A percentile compares a stretch with the other conserved stretches of the same genome.
Conservation (phyloP, 2,113 vertebrate species). For the Trochalopteron elliotii region DNA sequence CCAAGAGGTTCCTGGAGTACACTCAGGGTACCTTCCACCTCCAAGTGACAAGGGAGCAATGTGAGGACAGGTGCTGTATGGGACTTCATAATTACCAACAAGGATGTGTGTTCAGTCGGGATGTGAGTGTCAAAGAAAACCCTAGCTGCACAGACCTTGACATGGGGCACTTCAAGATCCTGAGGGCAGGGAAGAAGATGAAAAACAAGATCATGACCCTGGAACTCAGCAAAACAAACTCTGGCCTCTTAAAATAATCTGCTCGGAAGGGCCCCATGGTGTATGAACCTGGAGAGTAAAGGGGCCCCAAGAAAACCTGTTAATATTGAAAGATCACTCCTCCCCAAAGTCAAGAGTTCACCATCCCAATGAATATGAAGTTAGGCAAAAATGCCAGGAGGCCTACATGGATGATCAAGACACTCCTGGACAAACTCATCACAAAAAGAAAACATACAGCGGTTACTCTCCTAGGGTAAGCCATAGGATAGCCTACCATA, state of each 20-base stretch:
- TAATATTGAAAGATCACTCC: not conserved
- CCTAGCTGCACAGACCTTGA: not conserved
- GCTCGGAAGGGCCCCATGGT: not conserved
- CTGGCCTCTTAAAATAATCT: not conserved
- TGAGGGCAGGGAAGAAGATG: not conserved
- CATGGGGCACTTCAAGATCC: not conserved
- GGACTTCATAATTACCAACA: not conserved
- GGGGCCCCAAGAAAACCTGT: not conserved
- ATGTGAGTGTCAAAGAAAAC: not conserved
- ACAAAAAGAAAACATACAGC: not conserved
- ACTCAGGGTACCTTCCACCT: not conserved
- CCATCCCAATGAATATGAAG: not conserved
- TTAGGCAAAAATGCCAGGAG: not conserved
- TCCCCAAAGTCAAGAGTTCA: not conserved
- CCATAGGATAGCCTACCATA: not conserved
- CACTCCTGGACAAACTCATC: not conserved
- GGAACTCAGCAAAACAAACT: not conserved
- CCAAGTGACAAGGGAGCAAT: not conserved
- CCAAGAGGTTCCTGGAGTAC: not conserved
- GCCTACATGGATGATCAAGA: not conserved
- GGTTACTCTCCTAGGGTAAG: not conserved
- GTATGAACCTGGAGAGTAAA: not conserved
- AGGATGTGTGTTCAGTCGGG: accelerated
- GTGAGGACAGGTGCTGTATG: accelerated
- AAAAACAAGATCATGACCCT: not conserved